Conservation (phyloP, 1,140 invertebrate genomes). For the Nasonia longicornis region DNA sequence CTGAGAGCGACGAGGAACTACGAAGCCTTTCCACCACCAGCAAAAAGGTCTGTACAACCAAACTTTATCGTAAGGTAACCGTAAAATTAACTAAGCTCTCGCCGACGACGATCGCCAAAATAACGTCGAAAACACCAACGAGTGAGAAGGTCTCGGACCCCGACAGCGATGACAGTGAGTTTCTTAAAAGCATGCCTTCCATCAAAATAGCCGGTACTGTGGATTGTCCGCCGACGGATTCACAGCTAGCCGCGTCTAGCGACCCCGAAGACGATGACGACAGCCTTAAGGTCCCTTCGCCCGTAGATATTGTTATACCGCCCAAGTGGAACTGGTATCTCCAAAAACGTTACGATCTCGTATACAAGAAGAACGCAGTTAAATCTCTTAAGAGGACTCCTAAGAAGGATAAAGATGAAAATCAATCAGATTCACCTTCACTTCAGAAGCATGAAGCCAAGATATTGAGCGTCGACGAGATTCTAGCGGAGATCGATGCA, state of each 20-base stretch:
- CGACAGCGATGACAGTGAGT: slow-evolving; percentile 51
- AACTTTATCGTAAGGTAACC: slow-evolving; percentile 1
- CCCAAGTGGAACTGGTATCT: slow-evolving; percentile 25
- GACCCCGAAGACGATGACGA: slow-evolving; percentile 21
- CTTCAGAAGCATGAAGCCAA: neutral
- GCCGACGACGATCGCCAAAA: neutral
- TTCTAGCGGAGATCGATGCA: slow-evolving; percentile 21
- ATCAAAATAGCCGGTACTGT: slow-evolving; percentile 53
- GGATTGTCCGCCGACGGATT: slow-evolving; percentile 51
- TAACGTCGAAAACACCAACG: neutral
- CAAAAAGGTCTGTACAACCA: slow-evolving; percentile 17
- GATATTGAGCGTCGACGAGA: neutral
- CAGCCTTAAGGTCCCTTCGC: neutral
- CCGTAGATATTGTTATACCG: neutral
- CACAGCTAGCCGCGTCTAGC: slow-evolving; percentile 40
- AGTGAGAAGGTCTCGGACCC: neutral
- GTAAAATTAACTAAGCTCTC: neutral
- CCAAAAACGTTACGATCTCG: slow-evolving; percentile 21
- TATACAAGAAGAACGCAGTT: slow-evolving; percentile 9
- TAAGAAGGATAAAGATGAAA: neutral
- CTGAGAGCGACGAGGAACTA: neutral
- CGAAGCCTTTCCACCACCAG: neutral
- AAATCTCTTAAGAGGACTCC: neutral
- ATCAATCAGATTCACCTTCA: neutral
- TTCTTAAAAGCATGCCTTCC: slow-evolving; percentile 53